Evolutionary conservation across 2,113 vertebrate species (phyloP).

Genomic region (Neogale vison): DNA sequence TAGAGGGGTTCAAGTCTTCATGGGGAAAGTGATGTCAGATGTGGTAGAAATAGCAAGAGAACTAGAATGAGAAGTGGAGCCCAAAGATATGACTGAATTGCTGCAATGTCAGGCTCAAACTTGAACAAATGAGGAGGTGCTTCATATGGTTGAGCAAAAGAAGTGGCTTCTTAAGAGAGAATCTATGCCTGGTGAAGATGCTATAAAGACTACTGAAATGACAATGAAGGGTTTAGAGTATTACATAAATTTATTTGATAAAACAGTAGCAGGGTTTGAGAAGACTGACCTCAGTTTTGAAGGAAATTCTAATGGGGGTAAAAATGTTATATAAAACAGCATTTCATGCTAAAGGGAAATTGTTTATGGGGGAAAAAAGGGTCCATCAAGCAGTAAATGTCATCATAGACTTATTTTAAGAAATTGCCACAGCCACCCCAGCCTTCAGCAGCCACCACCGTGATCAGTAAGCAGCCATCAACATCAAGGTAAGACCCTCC

Average conservation of each 20-base stretch:
- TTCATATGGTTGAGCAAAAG: background rate
- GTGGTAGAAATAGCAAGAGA: background rate
- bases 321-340: background rate
- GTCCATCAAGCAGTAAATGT: background rate
- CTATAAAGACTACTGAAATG: background rate
- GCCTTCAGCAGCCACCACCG: background rate
- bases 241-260: background rate
- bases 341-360: background rate
- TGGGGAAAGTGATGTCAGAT: background rate
- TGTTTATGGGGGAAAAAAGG: background rate
- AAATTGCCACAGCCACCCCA: background rate
- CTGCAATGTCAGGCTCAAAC: background rate
- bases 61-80: background rate
- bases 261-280: background rate
- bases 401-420: background rate
- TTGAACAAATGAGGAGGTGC: background rate
- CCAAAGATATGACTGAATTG: background rate
- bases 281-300: background rate
- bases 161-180: background rate
- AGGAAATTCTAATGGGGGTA: background rate
- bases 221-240: background rate
- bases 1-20: background rate
- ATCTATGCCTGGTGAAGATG: background rate
- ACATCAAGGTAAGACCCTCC: background rate
- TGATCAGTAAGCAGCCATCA: background rate